Conservation (phyloP, 1,140 invertebrate genomes). For the Campoletis sonorensis region DNA sequence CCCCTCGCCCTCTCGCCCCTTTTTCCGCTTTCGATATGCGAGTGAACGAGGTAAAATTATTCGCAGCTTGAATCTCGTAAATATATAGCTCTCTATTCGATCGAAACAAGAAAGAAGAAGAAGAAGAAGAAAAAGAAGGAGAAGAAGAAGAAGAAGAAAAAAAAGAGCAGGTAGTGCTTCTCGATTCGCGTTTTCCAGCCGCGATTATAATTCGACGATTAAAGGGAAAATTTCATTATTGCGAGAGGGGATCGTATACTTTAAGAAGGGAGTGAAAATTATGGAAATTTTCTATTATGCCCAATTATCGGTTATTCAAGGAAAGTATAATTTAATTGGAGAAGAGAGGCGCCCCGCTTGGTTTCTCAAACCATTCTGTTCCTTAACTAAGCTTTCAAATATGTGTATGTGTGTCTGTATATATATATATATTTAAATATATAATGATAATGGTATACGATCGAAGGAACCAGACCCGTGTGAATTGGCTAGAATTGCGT, state of each 20-base stretch:
- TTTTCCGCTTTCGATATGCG: neutral
- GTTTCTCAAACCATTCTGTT: conserved; percentile 8
- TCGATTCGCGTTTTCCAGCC: neutral
- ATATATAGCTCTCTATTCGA: neutral
- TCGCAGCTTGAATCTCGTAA: conserved; percentile 8
- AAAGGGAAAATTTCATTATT: conserved; percentile 34
- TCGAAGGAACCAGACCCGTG: neutral
- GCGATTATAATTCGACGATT: conserved; percentile 15
- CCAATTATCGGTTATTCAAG: conserved; percentile 41
- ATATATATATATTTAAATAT: neutral
- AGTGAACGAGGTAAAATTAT: conserved; percentile 14
- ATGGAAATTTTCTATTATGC: conserved; percentile 37
- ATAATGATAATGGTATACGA: neutral
- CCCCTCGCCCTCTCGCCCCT: too few species aligned
- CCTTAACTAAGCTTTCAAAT: neutral
- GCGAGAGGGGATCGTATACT: conserved; percentile 1
- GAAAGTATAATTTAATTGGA: conserved; percentile 38
- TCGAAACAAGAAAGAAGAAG: conserved; percentile 2
- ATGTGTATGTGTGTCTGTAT: neutral
- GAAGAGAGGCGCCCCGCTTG: neutral
- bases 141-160: too few species aligned
- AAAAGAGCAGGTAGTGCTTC: neutral
- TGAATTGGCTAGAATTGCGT: neutral
- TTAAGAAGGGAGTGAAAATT: conserved; percentile 39
- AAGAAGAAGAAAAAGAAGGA: too few species aligned